Base-by-base conservation (phyloP, 2,888 invertebrate species). In the Dasysyrphus tricinctus region DNA sequence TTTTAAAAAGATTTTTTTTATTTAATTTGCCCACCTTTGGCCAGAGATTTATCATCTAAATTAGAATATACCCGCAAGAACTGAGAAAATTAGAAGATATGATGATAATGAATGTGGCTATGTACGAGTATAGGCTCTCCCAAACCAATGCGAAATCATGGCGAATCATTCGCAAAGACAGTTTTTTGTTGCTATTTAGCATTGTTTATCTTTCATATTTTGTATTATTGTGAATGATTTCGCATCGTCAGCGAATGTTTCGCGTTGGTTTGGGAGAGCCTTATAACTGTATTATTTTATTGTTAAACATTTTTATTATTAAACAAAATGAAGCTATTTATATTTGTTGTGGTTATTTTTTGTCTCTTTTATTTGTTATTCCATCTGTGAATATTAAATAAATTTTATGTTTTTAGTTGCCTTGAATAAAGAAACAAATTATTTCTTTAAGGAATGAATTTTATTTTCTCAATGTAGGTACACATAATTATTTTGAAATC, bases 261-360 rank as follows among this genome's bases (percentile, higher is more conserved):
- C n/a, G n/a, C n/a, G n/a, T n/a, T n/a, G n/a, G n/a, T n/a, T n/a
- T n/a, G n/a, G n/a, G n/a, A n/a, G n/a, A n/a, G n/a, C n/a, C n/a
- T n/a, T n/a, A n/a, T 42, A 70, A 56, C 70, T 77, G 47, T 59
- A 57, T 67, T 11, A 75, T 59, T 56, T 16, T 70, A 63, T 59
- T 70, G 54, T 80, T 72, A 49, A 72, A 56, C 11, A 57, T 75
- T 67, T 75, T 57, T 57, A 56, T 49, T 49, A 51, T 56, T n/a
- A 72, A 72, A 76, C n/a, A 24, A 24, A 24, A 47, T 65, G 37
- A 69, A 67, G 14, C 72, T 59, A 80, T 80, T 49, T 80, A 24
- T 51, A 37, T 24, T 54, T 39, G 51, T 76, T 76, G 70, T 74
- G 56, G 79, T 76, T 80, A 54, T n/a, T 70, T 63, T 65, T 42